phyloP scores from a whole-genome alignment of 1,140 invertebrate species.

The Grapholita molesta region DNA sequence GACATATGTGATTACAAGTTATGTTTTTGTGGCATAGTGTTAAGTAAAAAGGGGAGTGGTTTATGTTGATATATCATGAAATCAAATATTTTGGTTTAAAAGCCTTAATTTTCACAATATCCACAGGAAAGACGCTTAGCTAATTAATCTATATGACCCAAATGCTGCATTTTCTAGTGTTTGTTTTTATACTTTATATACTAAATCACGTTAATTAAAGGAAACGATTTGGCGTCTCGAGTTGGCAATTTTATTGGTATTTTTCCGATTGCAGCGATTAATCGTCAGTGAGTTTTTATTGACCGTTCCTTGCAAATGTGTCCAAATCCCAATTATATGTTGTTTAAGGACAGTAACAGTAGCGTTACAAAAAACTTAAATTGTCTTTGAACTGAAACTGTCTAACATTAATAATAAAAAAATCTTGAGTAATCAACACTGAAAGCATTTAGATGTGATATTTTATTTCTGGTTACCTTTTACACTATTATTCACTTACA shows the following conservation, averaged over 20 bases:
- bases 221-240: neutral
- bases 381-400: too few relatives aligned
- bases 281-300: neutral
- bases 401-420: too few relatives aligned
- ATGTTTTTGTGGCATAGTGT: too few relatives aligned
- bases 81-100: too few relatives aligned
- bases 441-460: neutral
- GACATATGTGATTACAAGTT: too few relatives aligned
- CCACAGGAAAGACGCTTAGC: too few relatives aligned
- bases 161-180: neutral
- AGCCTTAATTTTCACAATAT: too few relatives aligned
- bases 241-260: neutral
- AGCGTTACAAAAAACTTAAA: too few relatives aligned
- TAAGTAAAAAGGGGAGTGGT: too few relatives aligned
- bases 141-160: neutral
- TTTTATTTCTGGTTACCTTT: neutral
- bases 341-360: neutral
- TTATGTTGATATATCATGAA: too few relatives aligned
- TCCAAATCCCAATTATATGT: neutral
- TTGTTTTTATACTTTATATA: too few relatives aligned
- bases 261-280: neutral
- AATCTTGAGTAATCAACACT: neutral
- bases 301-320: neutral
- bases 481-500: neutral
- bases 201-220: conserved; percentile 4